A percentile compares a stretch with the other conserved stretches of the same genome.
These are phyloP conservation scores for Nettapus auritus DNA, from an alignment of 2,113 vertebrate genomes.

Conservation along the genomic window DNA sequence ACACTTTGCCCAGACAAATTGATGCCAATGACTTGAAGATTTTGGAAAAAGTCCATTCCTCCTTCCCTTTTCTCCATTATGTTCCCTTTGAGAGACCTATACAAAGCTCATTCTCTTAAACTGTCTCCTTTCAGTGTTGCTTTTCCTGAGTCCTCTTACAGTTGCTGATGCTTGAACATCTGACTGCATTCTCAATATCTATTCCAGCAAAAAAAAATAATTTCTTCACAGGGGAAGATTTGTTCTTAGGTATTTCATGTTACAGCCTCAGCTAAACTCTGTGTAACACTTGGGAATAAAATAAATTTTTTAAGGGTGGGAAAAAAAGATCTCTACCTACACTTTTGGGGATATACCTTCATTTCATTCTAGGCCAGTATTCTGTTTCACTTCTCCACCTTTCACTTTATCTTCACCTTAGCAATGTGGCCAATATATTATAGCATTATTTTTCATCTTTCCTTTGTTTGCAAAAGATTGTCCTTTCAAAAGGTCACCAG, in stretches of 20 bases:
- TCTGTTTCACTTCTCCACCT: neutral
- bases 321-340: neutral
- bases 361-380: neutral
- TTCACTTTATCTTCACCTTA: neutral
- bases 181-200: neutral
- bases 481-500: neutral
- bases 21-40: neutral
- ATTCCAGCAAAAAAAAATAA: neutral
- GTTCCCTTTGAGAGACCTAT: neutral
- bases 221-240: neutral
- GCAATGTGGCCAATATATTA: neutral
- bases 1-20: neutral
- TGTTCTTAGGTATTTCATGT: neutral
- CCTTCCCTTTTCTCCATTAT: neutral
- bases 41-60: neutral
- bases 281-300: neutral
- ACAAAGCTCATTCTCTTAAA: neutral
- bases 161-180: neutral
- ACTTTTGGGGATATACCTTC: neutral
- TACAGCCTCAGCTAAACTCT: neutral
- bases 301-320: rapidly evolving
- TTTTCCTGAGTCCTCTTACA: neutral
- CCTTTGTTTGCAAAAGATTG: neutral
- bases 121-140: neutral
- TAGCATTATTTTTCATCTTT: neutral